Base-by-base conservation (phyloP, 2,113 vertebrate genomes). In the Ameiurus melas region DNA sequence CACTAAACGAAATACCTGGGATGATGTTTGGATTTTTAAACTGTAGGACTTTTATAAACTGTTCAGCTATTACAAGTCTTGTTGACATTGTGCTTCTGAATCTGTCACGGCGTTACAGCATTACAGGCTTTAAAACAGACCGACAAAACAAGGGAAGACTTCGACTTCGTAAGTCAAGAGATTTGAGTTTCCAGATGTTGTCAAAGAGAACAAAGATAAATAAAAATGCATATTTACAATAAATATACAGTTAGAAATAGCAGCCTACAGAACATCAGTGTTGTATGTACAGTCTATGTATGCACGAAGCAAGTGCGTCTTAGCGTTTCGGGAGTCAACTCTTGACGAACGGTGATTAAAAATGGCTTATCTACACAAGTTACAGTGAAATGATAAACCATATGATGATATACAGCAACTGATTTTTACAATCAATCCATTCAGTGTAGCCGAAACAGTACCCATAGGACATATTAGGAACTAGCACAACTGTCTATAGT, bases 171-270 rank as follows among this genome's bases (percentile, higher is more conserved):
- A 55, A 82, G 92, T 93, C 92, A 90, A 86, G 91, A 92, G 91
- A 93, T 73, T 27, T 20, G 30, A 57, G 39, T 83, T 27, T 83
- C 62, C 83, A 87, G 83, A 85, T 57, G 92, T 94, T 90, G 90
- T 90, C 87, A 85, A 47, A 86, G 86, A 88, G 86, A 87, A 22
- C 53, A 90, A 88, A 90, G 91, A 95, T 95, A 96, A 95, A 96
- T 95, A 95, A 92, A 78, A 94, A 93, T 94, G 94, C 94, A 94
- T 95, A 95, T 95, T 93, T 96, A 96, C 94, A 95, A 96, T 96
- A 96, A 94, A 96, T 94, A 95, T 91, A 93, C 86, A 91, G 94
- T 95, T 95, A 94, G 95, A 95, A 96, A 96, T 96, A 96, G 95
- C 95, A 96, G 95, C 95, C 94, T 96, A 96, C 92, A 93, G 93